A percentile compares a stretch with the other conserved stretches of the same genome.
Evolutionary conservation across 2,888 invertebrate species (phyloP).

Genomic region (Ectropis crepuscularia): DNA sequence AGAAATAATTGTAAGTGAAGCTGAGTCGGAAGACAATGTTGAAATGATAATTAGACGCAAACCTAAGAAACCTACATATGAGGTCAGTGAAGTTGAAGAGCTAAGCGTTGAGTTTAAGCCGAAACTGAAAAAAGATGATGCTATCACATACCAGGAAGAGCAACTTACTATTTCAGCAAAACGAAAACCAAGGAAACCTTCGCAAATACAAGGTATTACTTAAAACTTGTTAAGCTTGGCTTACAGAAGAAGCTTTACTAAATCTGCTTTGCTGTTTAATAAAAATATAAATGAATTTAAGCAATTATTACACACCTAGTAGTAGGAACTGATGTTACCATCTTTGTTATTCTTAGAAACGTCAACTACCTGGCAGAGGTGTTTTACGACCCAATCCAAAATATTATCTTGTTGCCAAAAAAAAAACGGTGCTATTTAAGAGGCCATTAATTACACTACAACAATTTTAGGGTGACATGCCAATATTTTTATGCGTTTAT

Average conservation of each 20-base stretch:
- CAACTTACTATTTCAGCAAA: conserved; percentile 88
- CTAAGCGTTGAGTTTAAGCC: conserved; percentile 84
- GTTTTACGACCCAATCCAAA: too few relatives aligned
- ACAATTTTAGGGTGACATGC: too few relatives aligned
- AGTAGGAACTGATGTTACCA: too few relatives aligned
- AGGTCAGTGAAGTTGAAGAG: conserved; percentile 86
- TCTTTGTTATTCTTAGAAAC: too few relatives aligned
- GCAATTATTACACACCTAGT: too few relatives aligned
- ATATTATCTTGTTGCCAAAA: too few relatives aligned
- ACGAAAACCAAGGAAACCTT: conserved; percentile 86
- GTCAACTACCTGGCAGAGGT: too few relatives aligned
- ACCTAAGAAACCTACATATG: conserved; percentile 83
- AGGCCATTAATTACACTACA: too few relatives aligned
- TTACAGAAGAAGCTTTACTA: conserved; percentile 2
- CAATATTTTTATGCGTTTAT: too few relatives aligned
- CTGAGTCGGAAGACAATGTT: conserved; percentile 85
- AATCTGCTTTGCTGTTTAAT: conserved; percentile 12
- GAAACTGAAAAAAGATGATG: conserved; percentile 65
- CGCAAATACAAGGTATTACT: conserved; percentile 86
- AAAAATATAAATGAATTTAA: background rate
- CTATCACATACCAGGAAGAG: conserved; percentile 85
- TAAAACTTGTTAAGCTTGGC: conserved; percentile 1
- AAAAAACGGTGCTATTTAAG: too few relatives aligned
- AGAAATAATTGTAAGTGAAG: conserved; percentile 87
- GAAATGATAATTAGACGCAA: conserved; percentile 79